Percentiles rank a stretch among this genome's conserved stretches.
Conservation (phyloP, 2,888 invertebrate genomes). For the Galeruca laticollis region DNA sequence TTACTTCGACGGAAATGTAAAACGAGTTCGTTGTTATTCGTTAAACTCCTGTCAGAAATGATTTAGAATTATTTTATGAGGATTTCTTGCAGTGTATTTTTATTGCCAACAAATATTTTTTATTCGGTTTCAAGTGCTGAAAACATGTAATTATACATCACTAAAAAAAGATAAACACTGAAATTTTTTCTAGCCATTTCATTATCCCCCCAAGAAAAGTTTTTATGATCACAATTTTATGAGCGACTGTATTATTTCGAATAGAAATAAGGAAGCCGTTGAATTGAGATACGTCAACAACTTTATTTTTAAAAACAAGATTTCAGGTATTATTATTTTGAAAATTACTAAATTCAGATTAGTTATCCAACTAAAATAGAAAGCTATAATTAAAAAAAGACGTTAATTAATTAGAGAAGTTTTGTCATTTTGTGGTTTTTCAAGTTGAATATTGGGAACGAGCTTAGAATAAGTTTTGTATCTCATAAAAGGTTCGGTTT, state of each 20-base stretch:
- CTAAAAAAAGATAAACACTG: too few species aligned
- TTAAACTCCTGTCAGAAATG: too few species aligned
- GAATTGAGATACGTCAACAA: neutral
- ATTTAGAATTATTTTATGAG: too few species aligned
- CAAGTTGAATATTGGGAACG: slow-evolving; percentile 17
- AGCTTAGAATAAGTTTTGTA: slow-evolving; percentile 21
- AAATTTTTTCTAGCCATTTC: neutral
- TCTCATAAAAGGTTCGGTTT: neutral
- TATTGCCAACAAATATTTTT: too few species aligned
- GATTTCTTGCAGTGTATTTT: too few species aligned
- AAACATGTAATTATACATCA: too few species aligned
- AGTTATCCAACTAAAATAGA: slow-evolving; percentile 33
- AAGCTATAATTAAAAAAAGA: slow-evolving; percentile 34
- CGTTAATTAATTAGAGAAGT: slow-evolving; percentile 30
- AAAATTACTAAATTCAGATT: slow-evolving; percentile 28
- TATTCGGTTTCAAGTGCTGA: too few species aligned
- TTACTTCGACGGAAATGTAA: too few species aligned
- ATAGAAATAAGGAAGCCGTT: slow-evolving; percentile 3
- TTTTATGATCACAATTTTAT: neutral
- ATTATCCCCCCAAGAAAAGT: neutral
- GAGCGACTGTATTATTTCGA: neutral
- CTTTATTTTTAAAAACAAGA: slow-evolving; percentile 8
- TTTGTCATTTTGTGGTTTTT: slow-evolving; percentile 36
- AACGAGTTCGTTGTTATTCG: too few species aligned
- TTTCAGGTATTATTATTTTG: slow-evolving; percentile 25